Evolutionary conservation across 2,888 invertebrate species (phyloP).

Genomic region (Oxycera nigricornis): DNA sequence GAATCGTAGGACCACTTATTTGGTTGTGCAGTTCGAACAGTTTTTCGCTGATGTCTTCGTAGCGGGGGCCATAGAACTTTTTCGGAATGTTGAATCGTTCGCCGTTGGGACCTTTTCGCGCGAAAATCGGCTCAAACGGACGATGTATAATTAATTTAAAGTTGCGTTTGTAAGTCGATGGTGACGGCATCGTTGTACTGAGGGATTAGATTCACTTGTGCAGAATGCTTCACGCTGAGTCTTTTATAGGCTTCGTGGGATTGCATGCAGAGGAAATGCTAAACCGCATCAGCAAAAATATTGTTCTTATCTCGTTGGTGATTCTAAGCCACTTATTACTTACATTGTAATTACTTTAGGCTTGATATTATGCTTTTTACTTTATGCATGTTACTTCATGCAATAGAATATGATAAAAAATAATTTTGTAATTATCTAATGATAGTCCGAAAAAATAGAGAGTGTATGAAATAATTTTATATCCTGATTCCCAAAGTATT

Average conservation of each 20-base stretch:
- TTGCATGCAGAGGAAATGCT: neutral
- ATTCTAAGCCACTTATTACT: neutral
- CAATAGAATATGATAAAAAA: too few relatives aligned
- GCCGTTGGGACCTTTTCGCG: conserved; percentile 21
- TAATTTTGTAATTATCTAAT: too few relatives aligned
- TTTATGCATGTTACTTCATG: too few relatives aligned
- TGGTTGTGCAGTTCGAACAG: conserved; percentile 27
- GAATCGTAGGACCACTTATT: neutral
- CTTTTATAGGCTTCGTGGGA: neutral
- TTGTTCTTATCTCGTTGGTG: neutral
- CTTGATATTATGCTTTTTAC: too few relatives aligned
- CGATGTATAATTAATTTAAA: conserved; percentile 26
- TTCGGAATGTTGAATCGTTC: conserved; percentile 31
- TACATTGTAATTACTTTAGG: neutral
- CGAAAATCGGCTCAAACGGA: conserved; percentile 28
- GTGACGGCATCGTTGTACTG: neutral
- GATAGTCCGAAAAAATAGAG: too few relatives aligned
- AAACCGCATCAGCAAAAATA: conserved; percentile 4
- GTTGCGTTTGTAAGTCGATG: conserved; percentile 16
- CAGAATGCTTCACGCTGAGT: neutral
- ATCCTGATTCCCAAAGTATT: too few relatives aligned
- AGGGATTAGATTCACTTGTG: neutral
- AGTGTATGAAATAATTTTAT: too few relatives aligned
- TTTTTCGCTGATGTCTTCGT: conserved; percentile 18
- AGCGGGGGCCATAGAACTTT: neutral